Base-by-base conservation (phyloP, 64 coral and sea anemone genomes). In the Dendronephthya gigantea region DNA sequence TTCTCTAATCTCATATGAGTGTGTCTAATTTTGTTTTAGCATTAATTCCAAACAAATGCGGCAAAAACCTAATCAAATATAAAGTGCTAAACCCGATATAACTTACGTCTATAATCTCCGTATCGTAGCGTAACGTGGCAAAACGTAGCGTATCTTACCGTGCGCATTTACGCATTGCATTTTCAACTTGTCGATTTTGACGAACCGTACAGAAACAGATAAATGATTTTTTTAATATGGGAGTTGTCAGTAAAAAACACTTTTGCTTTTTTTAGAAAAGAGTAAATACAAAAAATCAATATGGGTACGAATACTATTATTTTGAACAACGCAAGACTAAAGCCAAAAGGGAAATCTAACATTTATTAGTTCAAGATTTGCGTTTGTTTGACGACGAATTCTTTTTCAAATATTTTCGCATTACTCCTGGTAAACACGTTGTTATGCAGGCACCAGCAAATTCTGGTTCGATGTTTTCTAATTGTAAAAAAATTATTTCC, bases 341-440 rank as follows among this genome's bases (percentile, higher is more conserved):
- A 74, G 68, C 7, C 66, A 32, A 70, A 70, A 70, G 68, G 13
- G 68, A 74, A 27, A 25, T 74, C 33, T 74, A 12, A 70, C 30
- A 74, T 74, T 74, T 74, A 74, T 35, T 74, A 35, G 68, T 30
- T 0, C 68, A 74, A 1, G 68, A 74, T 74, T 35, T 74, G 31
- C 3, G 2, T 74, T 74, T 74, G 33, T 74, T 30, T 9, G 25
- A 19, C 14, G 25, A 27, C 9, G 25, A 74, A 19, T 74, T 12
- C 31, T 74, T 35, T 74, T 74, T 12, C 22, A 74, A n/a, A 30
- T 74, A 74, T 74, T 74, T 74, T 74, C 33, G 68, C 68, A 74
- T 74, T 16, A 74, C n/a, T 74, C n/a, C 33, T 74, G 68, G 66
- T n/a, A 70, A n/a, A 70, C 30, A n/a, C n/a, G n/a, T n/a, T n/a